Evolutionary conservation across 2,888 invertebrate species (phyloP).

Genomic region (Polydrusus cervinus): DNA sequence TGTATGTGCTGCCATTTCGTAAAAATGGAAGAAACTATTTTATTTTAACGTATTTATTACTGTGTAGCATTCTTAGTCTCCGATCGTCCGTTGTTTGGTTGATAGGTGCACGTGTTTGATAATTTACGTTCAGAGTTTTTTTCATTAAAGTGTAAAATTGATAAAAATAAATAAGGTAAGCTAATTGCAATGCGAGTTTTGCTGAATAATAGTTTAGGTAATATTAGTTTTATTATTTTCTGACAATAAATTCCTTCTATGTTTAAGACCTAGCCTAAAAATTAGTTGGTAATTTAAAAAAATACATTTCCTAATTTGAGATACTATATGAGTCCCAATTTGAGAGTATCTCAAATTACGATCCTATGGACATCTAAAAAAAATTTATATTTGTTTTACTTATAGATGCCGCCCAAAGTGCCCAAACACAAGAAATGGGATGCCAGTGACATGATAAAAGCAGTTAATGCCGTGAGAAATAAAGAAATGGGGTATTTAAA

Average conservation of each 20-base stretch:
- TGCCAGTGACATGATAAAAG: slow-evolving; percentile 6
- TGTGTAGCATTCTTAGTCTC: not conserved
- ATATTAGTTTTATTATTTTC: no score
- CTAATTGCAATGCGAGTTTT: no score
- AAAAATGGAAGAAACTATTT: not conserved
- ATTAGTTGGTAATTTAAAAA: no score
- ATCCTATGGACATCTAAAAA: no score
- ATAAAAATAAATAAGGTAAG: no score
- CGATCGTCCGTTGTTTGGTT: not conserved
- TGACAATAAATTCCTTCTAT: no score
- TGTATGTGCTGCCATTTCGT: not conserved
- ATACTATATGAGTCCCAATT: not conserved
- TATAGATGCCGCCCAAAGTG: slow-evolving; percentile 1
- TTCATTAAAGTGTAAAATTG: not conserved
- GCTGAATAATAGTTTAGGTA: no score
- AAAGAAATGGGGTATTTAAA: slow-evolving; percentile 33
- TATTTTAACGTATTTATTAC: no score
- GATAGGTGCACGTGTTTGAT: not conserved
- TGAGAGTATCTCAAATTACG: not conserved
- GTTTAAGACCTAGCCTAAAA: no score
- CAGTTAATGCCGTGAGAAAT: slow-evolving; percentile 6
- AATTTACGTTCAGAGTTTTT: slow-evolving; percentile 1
- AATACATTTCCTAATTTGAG: not conserved
- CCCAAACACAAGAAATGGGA: slow-evolving; percentile 23
- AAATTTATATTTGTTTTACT: not conserved